Conservation (phyloP, 1,140 invertebrate genomes). For the Nymphalis io region DNA sequence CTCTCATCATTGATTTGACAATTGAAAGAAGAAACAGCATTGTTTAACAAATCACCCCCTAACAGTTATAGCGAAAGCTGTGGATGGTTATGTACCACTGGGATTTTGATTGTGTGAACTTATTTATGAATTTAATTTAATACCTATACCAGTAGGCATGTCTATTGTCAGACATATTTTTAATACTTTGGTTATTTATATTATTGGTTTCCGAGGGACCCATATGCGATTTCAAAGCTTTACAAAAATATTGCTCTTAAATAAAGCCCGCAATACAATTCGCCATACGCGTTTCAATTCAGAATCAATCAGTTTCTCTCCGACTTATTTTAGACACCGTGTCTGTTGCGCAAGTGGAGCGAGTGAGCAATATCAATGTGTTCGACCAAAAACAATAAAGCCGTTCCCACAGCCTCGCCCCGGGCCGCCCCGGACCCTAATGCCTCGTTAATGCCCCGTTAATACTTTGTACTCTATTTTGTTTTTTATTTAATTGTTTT, state of each 20-base stretch:
- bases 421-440: constrained; percentile 53
- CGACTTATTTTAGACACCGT: constrained; percentile 53
- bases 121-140: no score
- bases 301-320: constrained; percentile 40
- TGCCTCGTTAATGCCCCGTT: constrained; percentile 16
- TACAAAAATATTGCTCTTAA: constrained; percentile 22
- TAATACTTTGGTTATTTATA: not conserved
- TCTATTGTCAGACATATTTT: no score
- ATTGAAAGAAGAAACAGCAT: no score
- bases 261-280: constrained; percentile 32
- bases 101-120: no score
- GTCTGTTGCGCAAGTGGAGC: constrained; percentile 36
- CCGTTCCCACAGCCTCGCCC: constrained; percentile 68
- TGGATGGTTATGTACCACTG: no score
- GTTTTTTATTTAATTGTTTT: constrained; percentile 19
- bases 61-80: no score
- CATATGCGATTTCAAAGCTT: not conserved
- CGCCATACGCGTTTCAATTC: constrained; percentile 38
- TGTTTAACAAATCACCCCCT: no score
- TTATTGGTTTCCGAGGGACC: not conserved
- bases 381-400: constrained; percentile 55
- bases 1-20: no score
- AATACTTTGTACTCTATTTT: constrained; percentile 4
- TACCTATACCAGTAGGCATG: no score
- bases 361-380: constrained; percentile 67